Conservation (phyloP, 2,888 invertebrate genomes). For the Mesorhabditis spiculigera region DNA sequence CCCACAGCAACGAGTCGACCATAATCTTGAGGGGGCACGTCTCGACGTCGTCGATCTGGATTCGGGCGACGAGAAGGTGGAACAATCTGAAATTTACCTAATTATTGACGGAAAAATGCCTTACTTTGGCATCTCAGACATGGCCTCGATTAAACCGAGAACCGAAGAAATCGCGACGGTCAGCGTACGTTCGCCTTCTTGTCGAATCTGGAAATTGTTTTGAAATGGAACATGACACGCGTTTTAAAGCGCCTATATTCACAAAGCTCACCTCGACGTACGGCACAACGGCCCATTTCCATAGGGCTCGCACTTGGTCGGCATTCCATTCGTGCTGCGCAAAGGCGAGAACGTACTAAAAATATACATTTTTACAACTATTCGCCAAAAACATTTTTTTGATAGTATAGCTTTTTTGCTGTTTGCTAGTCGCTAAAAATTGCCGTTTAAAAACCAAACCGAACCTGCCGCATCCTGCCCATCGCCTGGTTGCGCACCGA, state of each 20-base stretch:
- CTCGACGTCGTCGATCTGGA: conserved; percentile 8
- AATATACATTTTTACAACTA: neutral
- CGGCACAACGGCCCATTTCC: neutral
- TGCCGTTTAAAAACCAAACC: neutral
- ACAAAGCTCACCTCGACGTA: neutral
- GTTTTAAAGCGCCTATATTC: neutral
- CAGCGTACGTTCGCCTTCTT: neutral
- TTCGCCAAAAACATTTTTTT: too few relatives aligned
- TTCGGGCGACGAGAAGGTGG: conserved; percentile 17
- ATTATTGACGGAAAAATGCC: neutral
- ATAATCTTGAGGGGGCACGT: conserved; percentile 11
- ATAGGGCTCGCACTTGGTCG: neutral
- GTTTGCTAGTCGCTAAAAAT: neutral
- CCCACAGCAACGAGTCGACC: conserved; percentile 18
- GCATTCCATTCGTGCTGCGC: neutral
- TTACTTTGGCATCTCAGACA: neutral
- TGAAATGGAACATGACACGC: neutral
- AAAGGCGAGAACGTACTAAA: neutral
- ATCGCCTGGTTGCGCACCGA: neutral
- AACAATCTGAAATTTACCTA: conserved; percentile 19
- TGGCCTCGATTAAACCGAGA: neutral
- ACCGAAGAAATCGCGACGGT: neutral
- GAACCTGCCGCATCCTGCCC: neutral
- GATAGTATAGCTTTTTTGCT: too few relatives aligned
- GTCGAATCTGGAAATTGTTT: neutral